Evolutionary conservation across 2,113 vertebrate genomes (phyloP).

Genomic region (Butorides virescens): DNA sequence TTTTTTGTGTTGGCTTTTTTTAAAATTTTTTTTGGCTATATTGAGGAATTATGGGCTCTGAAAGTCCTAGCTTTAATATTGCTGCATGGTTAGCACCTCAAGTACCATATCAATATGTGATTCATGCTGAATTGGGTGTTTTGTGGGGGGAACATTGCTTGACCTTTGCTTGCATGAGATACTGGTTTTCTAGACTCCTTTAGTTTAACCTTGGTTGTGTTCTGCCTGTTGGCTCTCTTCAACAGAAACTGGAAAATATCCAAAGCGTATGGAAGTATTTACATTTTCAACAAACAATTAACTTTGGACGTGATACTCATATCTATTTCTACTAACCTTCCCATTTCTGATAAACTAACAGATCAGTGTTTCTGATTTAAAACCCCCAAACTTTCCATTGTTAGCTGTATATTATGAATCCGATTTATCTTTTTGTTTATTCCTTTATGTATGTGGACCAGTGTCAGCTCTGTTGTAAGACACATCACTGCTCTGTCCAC

Average conservation of each 20-base stretch:
- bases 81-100: background rate
- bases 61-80: background rate
- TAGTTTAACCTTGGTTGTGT: background rate
- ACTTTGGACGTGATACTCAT: background rate
- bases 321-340: background rate
- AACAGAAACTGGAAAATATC: background rate
- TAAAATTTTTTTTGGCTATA: background rate
- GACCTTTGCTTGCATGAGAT: background rate
- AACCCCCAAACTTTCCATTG: background rate
- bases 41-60: background rate
- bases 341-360: background rate
- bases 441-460: background rate
- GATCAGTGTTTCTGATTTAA: background rate
- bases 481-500: background rate
- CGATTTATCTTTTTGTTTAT: background rate
- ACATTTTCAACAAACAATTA: background rate
- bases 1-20: background rate
- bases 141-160: background rate
- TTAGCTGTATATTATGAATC: background rate
- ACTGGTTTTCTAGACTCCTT: background rate
- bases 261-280: background rate
- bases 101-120: background rate
- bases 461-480: background rate
- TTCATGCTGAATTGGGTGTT: background rate
- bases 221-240: background rate